Conservation (phyloP, 2,888 invertebrate species). For the Coecobrya sp. region DNA sequence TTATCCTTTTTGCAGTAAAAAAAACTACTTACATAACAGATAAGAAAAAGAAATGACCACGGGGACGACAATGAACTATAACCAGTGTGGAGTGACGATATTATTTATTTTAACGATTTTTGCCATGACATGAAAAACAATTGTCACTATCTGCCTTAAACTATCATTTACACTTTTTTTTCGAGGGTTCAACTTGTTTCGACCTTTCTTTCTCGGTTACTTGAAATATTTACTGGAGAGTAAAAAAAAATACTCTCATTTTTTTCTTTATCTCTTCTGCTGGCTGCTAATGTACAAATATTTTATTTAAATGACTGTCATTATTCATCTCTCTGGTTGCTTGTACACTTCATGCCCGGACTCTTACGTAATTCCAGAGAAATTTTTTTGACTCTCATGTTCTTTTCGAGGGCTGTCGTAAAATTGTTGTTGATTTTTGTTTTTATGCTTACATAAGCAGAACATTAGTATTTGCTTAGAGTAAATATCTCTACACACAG, state of each 20-base stretch:
- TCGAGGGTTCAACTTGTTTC: not conserved
- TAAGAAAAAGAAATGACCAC: not conserved
- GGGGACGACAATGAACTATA: not conserved
- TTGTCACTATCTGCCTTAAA: too few species aligned
- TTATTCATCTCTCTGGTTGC: constrained; percentile 14
- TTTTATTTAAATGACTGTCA: constrained; percentile 18
- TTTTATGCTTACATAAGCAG: too few species aligned
- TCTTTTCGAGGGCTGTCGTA: not conserved
- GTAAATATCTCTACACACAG: too few species aligned
- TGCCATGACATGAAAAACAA: constrained; percentile 2
- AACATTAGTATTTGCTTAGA: too few species aligned
- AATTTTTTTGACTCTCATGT: not conserved
- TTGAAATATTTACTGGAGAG: not conserved
- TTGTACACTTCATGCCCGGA: not conserved
- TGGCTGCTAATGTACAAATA: not conserved
- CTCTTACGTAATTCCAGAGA: not conserved
- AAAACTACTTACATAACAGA: not conserved
- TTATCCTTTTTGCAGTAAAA: not conserved
- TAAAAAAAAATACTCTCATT: not conserved
- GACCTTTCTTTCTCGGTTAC: not conserved
- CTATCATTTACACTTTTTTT: too few species aligned
- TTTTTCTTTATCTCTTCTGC: not conserved
- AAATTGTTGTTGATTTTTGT: too few species aligned
- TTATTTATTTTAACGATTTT: constrained; percentile 38
- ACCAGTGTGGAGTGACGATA: not conserved